Percentiles rank a stretch among this genome's conserved stretches.
Conservation (phyloP, 2,797 vertebrate species). For the Coccyzus lansbergi region DNA sequence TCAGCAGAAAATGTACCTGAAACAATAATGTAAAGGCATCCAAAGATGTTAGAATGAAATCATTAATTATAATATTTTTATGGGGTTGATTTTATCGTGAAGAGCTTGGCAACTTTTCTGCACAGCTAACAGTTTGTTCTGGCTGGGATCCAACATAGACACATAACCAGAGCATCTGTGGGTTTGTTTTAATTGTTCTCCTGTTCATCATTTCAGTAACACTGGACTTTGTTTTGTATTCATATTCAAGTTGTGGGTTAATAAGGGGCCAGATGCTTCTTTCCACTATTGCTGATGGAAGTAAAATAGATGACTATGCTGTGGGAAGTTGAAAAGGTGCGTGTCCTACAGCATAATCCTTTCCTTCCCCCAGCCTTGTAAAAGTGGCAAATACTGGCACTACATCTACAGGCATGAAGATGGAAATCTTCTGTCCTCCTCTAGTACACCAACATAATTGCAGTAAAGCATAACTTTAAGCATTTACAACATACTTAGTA, state of each 20-base stretch:
- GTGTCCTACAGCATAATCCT: not conserved
- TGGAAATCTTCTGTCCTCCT: not conserved
- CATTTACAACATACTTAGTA: not conserved
- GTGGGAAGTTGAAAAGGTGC: not conserved
- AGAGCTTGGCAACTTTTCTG: slow-evolving; percentile 33
- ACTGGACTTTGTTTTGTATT: not conserved
- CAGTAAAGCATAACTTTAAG: not conserved
- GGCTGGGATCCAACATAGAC: slow-evolving; percentile 16
- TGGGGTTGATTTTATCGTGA: not conserved
- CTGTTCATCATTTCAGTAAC: not conserved
- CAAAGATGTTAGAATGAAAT: slow-evolving; percentile 20
- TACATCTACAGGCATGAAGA: not conserved
- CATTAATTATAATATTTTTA: slow-evolving; percentile 7
- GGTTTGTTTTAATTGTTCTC: slow-evolving; percentile 11
- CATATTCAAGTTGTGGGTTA: not conserved
- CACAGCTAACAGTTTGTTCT: slow-evolving; percentile 18
- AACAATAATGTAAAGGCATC: slow-evolving; percentile 2
- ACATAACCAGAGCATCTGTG: not conserved
- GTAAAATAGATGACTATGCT: not conserved
- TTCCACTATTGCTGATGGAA: not conserved
- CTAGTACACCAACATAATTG: not conserved
- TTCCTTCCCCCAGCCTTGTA: not conserved
- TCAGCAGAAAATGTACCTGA: not conserved
- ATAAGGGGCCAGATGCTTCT: not conserved
- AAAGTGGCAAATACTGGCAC: not conserved